Evolutionary conservation across 2,888 invertebrate species (phyloP).

Genomic region (Syrista parreyssii): DNA sequence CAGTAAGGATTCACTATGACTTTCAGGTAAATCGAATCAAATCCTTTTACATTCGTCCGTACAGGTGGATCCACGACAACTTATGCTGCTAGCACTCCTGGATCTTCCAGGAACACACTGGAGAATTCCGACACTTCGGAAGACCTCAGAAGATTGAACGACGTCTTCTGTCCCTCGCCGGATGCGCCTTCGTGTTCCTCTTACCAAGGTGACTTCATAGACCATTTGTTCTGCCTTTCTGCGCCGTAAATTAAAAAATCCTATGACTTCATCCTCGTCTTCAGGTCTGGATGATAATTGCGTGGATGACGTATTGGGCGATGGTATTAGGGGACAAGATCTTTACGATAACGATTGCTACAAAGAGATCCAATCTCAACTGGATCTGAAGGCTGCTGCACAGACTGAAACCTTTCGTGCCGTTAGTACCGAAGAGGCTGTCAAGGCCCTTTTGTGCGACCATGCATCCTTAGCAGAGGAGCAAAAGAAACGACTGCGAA

Average conservation of each 20-base stretch:
- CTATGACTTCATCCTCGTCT: constrained; percentile 1
- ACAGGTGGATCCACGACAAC: constrained; percentile 24
- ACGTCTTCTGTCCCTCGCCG: constrained; percentile 57
- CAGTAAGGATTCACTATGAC: constrained; percentile 36
- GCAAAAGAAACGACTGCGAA: constrained; percentile 68
- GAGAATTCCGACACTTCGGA: constrained; percentile 34
- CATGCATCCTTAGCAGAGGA: constrained; percentile 71
- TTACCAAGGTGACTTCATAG: constrained; percentile 47
- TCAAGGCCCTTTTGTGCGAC: constrained; percentile 72
- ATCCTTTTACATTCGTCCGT: constrained; percentile 5
- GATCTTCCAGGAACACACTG: constrained; percentile 37
- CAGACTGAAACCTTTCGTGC: constrained; percentile 44
- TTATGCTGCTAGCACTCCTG: constrained; percentile 35
- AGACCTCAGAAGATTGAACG: constrained; percentile 51
- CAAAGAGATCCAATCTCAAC: constrained; percentile 68
- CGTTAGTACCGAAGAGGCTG: constrained; percentile 56
- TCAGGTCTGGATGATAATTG: constrained; percentile 61
- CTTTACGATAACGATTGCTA: constrained; percentile 69
- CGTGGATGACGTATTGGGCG: constrained; percentile 65
- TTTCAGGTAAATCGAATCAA: constrained; percentile 11
- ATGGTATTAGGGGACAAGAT: constrained; percentile 67
- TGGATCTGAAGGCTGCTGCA: constrained; percentile 53
- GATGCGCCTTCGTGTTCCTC: constrained; percentile 61
- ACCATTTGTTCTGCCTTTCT: neutral
- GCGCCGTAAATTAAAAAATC: neutral